Percentiles rank a stretch among this genome's conserved stretches.
These are phyloP conservation scores for Paelopatides confundens DNA, from an alignment of 53 echinoderm and acorn worm genomes.

Conservation along the genomic window DNA sequence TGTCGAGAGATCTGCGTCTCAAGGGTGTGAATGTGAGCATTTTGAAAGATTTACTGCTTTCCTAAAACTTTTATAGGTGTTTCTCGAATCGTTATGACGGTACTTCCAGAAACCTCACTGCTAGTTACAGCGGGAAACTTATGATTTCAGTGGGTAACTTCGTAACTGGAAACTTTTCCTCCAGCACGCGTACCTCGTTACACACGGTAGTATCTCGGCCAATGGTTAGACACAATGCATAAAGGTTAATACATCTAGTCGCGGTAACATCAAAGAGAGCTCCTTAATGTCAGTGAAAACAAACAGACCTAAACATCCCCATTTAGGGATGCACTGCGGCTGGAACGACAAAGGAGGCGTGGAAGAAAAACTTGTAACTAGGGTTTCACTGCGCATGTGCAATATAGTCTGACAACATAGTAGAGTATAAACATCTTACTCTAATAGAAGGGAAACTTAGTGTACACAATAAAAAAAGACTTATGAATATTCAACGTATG, in stretches of 20 bases:
- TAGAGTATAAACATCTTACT: too few relatives aligned
- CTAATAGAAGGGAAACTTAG: too few relatives aligned
- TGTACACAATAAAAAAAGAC: too few relatives aligned
- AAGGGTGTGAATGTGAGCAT: conserved; percentile 11
- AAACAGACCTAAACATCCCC: conserved; percentile 73
- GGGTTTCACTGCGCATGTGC: background rate
- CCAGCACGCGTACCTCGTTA: conserved; percentile 75
- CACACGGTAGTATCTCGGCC: conserved; percentile 70
- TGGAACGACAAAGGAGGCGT: conserved; percentile 31
- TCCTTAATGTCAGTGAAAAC: conserved; percentile 93
- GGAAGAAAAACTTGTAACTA: background rate
- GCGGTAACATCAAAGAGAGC: conserved; percentile 85
- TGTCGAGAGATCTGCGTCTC: background rate
- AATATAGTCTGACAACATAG: too few relatives aligned
- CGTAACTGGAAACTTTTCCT: conserved; percentile 2
- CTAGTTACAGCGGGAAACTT: background rate
- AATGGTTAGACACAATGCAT: background rate
- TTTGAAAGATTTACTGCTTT: background rate
- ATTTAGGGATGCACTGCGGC: conserved; percentile 49
- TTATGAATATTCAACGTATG: background rate
- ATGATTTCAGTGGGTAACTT: conserved; percentile 24
- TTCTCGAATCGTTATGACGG: background rate
- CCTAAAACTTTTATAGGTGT: conserved; percentile 37
- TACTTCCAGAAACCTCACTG: background rate
- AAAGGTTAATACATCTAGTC: conserved; percentile 53